Conservation (phyloP, 1,140 invertebrate genomes). For the Drosophila varians region DNA sequence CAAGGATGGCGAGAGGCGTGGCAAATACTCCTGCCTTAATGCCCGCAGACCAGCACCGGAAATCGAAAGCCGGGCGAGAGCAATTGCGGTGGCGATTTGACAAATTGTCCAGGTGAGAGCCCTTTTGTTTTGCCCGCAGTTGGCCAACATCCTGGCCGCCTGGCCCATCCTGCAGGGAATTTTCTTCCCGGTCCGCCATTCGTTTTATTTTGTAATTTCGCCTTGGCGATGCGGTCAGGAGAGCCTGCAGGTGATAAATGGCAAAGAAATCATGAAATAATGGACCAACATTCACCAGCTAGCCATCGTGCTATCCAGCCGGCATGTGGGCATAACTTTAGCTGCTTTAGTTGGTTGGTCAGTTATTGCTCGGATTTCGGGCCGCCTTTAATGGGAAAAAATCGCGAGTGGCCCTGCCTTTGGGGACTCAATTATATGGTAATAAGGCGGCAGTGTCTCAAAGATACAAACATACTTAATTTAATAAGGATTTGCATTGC, state of each 20-base stretch:
- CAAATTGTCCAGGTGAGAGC: conserved; percentile 68
- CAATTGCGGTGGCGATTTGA: conserved; percentile 80
- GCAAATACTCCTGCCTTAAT: conserved; percentile 47
- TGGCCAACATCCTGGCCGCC: neutral
- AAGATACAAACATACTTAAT: conserved; percentile 66
- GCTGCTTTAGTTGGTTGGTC: conserved; percentile 23
- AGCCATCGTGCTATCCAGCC: conserved; percentile 1
- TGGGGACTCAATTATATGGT: conserved; percentile 45
- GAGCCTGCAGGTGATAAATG: conserved; percentile 76
- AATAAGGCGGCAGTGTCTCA: conserved; percentile 2
- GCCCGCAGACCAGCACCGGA: conserved; percentile 13
- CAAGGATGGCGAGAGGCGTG: conserved; percentile 7
- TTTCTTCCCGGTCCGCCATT: conserved; percentile 32
- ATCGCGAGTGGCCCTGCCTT: neutral
- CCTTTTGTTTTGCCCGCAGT: conserved; percentile 58
- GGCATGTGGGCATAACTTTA: conserved; percentile 46
- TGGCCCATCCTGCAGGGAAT: neutral
- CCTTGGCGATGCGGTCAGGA: conserved; percentile 32
- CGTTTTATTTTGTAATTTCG: conserved; percentile 73
- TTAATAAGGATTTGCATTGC: conserved; percentile 75
- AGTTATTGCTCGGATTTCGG: neutral
- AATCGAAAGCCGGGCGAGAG: conserved; percentile 59
- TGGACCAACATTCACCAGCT: conserved; percentile 69
- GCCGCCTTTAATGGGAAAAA: conserved; percentile 19
- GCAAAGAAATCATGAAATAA: conserved; percentile 73